Base-by-base conservation (phyloP, 2,113 vertebrate species). In the Willisornis vidua region DNA sequence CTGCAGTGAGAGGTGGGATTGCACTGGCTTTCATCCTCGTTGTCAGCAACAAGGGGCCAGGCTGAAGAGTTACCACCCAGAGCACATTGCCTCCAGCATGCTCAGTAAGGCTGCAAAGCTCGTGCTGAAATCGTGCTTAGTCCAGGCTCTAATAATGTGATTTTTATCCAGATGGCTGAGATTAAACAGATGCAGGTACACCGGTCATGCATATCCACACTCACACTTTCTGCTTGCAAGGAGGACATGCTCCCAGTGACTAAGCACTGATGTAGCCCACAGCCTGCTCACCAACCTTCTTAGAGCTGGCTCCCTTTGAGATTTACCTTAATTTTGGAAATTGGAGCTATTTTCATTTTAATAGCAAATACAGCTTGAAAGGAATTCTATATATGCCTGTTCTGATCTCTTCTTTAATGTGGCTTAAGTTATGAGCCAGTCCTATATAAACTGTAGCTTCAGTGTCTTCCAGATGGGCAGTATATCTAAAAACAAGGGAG, bases 391-490 rank as follows among this genome's bases (percentile, higher is more conserved):
- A 91, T 91, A 76, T 31, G 71, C 19, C 55, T 90, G 55, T 77
- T 96, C 59, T 80, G 63, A 80, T 93, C 65, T 87, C 35, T 91
- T 91, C 94, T 96, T 96, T 96, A 96, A 86, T 97, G 90, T 95
- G 93, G 93, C 82, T 94, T 43, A 92, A 84, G 35, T 94, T 93
- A 93, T 1, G 7, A 70, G 13, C 29, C n/a, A 67, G 43, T 63
- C 39, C 46, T 88, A 85, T 48, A 90, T 76, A 95, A 94, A 41
- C 29, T 88, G 39, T 71, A 48, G 26, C 63, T 80, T 59, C 90
- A 88, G 78, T 95, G 92, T 80, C 72, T 94, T 96, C 93, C 95
- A 97, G 94, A 95, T 94, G 93, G 87, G 91, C 75, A 74, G 57
- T 96, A 93, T 93, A 96, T 91, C 82, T 80, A 75, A 95, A 57